A percentile compares a stretch with the other conserved stretches of the same genome.
phyloP scores from a whole-genome alignment of 2,888 invertebrate genomes.

The Dicycla oo region DNA sequence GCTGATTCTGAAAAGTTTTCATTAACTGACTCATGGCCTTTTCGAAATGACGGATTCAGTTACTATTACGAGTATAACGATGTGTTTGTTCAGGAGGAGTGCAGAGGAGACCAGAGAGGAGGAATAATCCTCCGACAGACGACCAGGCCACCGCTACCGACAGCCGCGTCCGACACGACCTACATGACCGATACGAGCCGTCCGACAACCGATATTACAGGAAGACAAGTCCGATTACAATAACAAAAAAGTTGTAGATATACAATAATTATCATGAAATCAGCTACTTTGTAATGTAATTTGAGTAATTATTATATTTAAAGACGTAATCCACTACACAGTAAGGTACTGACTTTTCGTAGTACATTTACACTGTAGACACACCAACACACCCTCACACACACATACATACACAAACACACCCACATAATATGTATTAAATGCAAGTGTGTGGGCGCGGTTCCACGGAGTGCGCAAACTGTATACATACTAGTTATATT shows the following conservation, averaged over 20 bases:
- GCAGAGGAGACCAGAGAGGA: constrained; percentile 41
- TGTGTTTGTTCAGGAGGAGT: constrained; percentile 43
- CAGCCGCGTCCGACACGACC: constrained; percentile 25
- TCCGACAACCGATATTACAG: not conserved
- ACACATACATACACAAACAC: not conserved
- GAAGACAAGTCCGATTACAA: not conserved
- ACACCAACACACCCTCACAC: not conserved
- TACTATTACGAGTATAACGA: not conserved
- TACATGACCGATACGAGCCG: not conserved
- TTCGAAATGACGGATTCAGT: too few relatives aligned
- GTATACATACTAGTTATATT: constrained; percentile 48
- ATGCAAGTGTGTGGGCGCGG: constrained; percentile 18
- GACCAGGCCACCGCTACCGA: constrained; percentile 48
- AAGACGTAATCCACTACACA: not conserved
- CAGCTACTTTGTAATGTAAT: not conserved
- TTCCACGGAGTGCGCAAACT: constrained; percentile 26
- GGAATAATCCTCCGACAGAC: constrained; percentile 30
- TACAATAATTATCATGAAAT: not conserved
- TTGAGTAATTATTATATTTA: not conserved
- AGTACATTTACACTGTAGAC: not conserved
- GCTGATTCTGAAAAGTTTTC: too few relatives aligned
- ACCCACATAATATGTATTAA: not conserved
- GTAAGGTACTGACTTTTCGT: not conserved
- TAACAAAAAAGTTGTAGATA: not conserved
- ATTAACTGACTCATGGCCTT: too few relatives aligned